phyloP scores from a whole-genome alignment of 2,888 invertebrate genomes.

The Drosophila rubida region DNA sequence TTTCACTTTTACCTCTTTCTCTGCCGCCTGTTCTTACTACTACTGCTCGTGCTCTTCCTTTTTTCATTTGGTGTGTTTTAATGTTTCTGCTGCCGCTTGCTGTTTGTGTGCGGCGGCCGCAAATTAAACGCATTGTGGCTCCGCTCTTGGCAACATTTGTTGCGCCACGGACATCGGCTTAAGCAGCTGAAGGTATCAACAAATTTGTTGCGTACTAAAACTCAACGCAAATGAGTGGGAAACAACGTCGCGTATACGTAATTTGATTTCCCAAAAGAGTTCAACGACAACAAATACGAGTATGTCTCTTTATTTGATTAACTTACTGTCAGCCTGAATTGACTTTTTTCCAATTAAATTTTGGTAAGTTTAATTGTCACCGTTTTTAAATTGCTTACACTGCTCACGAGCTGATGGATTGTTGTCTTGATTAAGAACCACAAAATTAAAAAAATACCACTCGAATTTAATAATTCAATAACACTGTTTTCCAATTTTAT shows the following conservation, averaged over 20 bases:
- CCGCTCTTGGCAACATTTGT: conserved; percentile 74
- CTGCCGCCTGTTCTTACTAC: background rate
- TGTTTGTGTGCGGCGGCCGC: conserved; percentile 52
- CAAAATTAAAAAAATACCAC: background rate
- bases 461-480: background rate
- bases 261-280: background rate
- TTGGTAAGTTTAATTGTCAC: too few species aligned
- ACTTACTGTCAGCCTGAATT: too few species aligned
- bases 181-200: conserved; percentile 50
- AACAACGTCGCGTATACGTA: background rate
- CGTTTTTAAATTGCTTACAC: background rate
- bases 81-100: conserved; percentile 4
- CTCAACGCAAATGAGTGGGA: background rate
- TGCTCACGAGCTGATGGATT: background rate
- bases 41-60: background rate
- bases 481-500: background rate
- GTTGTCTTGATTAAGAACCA: background rate
- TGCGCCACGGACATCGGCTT: conserved; percentile 42
- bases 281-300: too few species aligned
- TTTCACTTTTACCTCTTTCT: background rate
- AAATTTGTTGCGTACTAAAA: conserved; percentile 44
- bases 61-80: background rate
- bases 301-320: too few species aligned
- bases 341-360: too few species aligned
- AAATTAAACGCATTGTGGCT: conserved; percentile 78